Evolutionary conservation across 2,797 vertebrate species (phyloP), one percentile per base, ranked within the genome.

Genomic region (Pitangus sulphuratus): DNA sequence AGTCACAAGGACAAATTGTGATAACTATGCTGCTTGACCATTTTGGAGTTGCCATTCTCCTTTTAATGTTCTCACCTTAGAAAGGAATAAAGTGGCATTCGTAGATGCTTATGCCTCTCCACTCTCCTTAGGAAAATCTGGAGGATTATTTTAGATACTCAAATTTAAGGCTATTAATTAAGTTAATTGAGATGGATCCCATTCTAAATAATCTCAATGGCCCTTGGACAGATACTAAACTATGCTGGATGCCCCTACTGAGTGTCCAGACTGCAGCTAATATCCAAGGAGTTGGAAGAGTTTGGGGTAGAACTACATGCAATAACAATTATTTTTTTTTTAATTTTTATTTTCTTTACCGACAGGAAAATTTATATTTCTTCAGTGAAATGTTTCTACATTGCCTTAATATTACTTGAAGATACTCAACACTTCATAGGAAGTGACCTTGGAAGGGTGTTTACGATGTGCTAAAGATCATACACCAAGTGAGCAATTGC

Each of bases 401-500:
- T 69, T 87, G 57, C 35, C 82, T 85, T 68, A 76, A 47, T 39
- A 70, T 44, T 83, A 44, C 48, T 31, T 39, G 11, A 83, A 74
- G 37, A 66, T 25, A 42, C 14, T 57, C 31, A 18, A 20, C 17
- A 58, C 44, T 89, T 74, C 70, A 58, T 21, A 68, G 37, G 71
- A 95, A 77, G 30, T 71, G 60, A 60, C 64, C 44, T 78, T 71
- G 69, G 24, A 71, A 74, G 25, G 17, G 26, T 85, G 39, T 85
- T 87, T 89, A 39, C 24, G 42, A 61, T 65, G 33, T 60, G 31
- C 64, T 80, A 26, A 85, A 70, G 56, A 85, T n/a, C 48, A 64
- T 60, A 84, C 75, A 65, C 45, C 42, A 97, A 96, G 65, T 88
- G 94, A 97, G 76, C 91, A 96, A 40, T 65, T 88, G 53, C 14